Conservation (phyloP, 2,113 vertebrate genomes). For the Macrotis lagotis region DNA sequence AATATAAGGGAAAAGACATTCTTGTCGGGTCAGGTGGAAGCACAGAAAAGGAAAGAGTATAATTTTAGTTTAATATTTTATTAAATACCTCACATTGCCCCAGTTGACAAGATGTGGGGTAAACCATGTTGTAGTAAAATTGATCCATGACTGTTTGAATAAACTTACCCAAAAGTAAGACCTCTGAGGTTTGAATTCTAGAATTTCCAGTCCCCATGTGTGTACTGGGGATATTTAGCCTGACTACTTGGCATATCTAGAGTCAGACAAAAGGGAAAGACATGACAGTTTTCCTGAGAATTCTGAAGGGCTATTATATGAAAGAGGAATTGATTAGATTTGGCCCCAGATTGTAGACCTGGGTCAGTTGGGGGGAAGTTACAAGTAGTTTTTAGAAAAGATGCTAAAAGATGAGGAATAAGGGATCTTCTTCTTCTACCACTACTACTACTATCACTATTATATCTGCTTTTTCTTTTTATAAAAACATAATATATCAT, state of each 20-base stretch:
- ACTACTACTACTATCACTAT: no score
- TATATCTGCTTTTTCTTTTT: no score
- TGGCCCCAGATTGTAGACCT: not conserved
- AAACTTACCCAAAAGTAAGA: not conserved
- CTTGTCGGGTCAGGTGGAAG: not conserved
- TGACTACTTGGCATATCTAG: not conserved
- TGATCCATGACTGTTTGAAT: not conserved
- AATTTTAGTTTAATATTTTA: not conserved
- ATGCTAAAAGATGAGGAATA: no score
- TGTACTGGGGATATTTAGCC: not conserved
- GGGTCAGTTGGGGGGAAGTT: not conserved
- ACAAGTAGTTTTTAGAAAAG: not conserved
- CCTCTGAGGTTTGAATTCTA: not conserved
- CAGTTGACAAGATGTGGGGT: not conserved
- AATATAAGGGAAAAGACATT: not conserved
- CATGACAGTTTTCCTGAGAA: no score
- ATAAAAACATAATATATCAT: no score
- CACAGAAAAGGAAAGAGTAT: not conserved
- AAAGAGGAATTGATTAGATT: not conserved
- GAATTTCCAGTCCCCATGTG: not conserved
- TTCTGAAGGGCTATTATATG: no score
- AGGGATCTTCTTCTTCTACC: no score
- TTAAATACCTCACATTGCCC: not conserved
- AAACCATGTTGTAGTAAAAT: not conserved
- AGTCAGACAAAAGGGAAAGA: not conserved